Evolutionary conservation across 2,888 invertebrate genomes (phyloP).

Genomic region (Heliconius ismenius): DNA sequence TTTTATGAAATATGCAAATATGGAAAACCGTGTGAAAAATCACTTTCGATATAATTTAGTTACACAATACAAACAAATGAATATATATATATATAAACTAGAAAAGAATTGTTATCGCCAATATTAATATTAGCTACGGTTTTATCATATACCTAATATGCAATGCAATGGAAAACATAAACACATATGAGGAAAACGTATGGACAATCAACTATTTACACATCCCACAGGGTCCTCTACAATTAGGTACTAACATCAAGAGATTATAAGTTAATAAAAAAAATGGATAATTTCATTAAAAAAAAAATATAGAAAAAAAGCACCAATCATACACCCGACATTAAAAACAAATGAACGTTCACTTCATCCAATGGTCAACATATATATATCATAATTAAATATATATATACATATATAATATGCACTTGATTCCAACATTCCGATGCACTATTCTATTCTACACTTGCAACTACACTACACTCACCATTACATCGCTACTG

Average conservation of each 20-base stretch:
- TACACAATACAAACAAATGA: neutral
- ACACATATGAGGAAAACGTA: constrained; percentile 14
- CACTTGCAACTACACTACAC: constrained; percentile 59
- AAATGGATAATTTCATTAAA: neutral
- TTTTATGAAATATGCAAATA: neutral
- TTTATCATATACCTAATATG: neutral
- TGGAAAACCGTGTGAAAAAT: neutral
- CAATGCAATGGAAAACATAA: neutral
- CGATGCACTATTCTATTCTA: constrained; percentile 49
- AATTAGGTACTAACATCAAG: neutral
- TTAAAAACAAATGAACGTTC: constrained; percentile 50
- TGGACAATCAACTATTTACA: neutral
- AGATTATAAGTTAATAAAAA: neutral
- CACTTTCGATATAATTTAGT: neutral
- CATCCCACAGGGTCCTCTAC: neutral
- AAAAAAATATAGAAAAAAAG: neutral
- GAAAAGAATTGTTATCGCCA: constrained; percentile 5
- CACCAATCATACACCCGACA: constrained; percentile 24
- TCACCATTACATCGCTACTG: constrained; percentile 75
- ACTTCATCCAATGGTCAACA: constrained; percentile 22
- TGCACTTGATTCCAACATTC: constrained; percentile 37
- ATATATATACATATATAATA: too few species aligned
- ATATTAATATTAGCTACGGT: constrained; percentile 9
- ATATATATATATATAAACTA: neutral
- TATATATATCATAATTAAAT: neutral